These are phyloP conservation scores for Arctocebus calabarensis DNA, from an alignment of 2,797 vertebrate species.

Conservation along the genomic window DNA sequence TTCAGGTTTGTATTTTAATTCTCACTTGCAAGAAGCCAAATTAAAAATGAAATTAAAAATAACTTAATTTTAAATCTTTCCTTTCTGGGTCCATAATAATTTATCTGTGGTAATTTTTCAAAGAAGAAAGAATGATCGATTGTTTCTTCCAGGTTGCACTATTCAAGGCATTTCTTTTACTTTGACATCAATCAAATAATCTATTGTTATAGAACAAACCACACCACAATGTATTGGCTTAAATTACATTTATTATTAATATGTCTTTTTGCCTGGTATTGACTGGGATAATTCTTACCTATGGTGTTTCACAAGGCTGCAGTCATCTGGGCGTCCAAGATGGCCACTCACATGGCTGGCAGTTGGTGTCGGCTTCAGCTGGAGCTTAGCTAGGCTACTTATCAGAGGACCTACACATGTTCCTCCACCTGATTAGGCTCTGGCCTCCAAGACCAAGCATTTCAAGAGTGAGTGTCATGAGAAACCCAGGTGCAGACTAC, in stretches of 20 bases:
- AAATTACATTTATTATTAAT: background rate
- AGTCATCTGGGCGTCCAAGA: background rate
- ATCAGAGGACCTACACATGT: background rate
- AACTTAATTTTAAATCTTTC: slow-evolving; percentile 32
- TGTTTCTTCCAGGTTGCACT: background rate
- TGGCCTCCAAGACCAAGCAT: background rate
- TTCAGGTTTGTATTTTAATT: slow-evolving; percentile 58
- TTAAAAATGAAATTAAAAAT: slow-evolving; percentile 53
- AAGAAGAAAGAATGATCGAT: background rate
- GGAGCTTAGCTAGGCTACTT: background rate
- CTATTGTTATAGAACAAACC: background rate
- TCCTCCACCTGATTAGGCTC: background rate
- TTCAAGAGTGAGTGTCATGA: background rate
- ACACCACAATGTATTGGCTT: background rate
- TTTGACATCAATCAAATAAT: background rate
- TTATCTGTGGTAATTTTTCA: background rate
- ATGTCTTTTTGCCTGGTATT: background rate
- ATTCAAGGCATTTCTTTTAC: background rate
- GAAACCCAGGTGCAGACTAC: background rate
- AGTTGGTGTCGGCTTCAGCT: background rate
- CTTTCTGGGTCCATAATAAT: background rate
- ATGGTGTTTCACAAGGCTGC: background rate
- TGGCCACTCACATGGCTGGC: background rate
- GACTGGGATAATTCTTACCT: background rate
- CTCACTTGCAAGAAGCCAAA: slow-evolving; percentile 53